A percentile compares a stretch with the other conserved stretches of the same genome.
phyloP scores from a whole-genome alignment of 2,113 vertebrate species.

The Mesoclemmys tuberculata region DNA sequence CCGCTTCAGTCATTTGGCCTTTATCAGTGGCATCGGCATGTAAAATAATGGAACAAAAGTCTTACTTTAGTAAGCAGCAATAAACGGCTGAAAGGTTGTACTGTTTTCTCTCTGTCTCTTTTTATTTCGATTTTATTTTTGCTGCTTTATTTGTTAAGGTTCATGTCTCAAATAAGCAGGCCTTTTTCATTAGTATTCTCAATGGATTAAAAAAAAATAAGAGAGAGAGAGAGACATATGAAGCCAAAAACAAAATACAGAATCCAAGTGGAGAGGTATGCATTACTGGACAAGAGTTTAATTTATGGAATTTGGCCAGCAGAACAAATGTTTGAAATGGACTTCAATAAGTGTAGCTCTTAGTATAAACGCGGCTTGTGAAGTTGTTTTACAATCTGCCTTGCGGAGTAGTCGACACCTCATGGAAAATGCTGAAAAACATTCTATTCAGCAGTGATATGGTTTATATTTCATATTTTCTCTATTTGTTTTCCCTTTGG shows the following conservation, averaged over 20 bases:
- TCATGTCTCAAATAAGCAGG: constrained; percentile 37
- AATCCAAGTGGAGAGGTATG: constrained; percentile 76
- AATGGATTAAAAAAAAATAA: not conserved
- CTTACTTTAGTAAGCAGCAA: not conserved
- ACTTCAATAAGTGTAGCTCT: constrained; percentile 73
- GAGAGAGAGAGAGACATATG: constrained; percentile 25
- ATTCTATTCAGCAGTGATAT: constrained; percentile 61
- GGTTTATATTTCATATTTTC: constrained; percentile 70
- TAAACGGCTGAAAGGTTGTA: not conserved
- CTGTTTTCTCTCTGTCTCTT: not conserved
- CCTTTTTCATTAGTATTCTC: constrained; percentile 57
- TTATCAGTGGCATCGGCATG: not conserved
- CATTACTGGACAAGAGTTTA: constrained; percentile 80
- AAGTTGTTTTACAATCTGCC: constrained; percentile 71
- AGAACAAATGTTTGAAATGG: constrained; percentile 71
- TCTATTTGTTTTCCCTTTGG: constrained; percentile 65
- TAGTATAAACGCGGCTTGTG: constrained; percentile 73
- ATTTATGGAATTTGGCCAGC: constrained; percentile 75
- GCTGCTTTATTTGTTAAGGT: constrained; percentile 15
- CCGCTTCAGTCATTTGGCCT: not conserved
- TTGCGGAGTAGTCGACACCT: constrained; percentile 69
- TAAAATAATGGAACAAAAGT: not conserved
- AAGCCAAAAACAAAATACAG: constrained; percentile 57
- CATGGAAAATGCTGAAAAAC: constrained; percentile 77
- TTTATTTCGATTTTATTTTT: constrained; percentile 10